Base-by-base conservation (phyloP, 2,888 invertebrate species). In the Leucozona laternaria region DNA sequence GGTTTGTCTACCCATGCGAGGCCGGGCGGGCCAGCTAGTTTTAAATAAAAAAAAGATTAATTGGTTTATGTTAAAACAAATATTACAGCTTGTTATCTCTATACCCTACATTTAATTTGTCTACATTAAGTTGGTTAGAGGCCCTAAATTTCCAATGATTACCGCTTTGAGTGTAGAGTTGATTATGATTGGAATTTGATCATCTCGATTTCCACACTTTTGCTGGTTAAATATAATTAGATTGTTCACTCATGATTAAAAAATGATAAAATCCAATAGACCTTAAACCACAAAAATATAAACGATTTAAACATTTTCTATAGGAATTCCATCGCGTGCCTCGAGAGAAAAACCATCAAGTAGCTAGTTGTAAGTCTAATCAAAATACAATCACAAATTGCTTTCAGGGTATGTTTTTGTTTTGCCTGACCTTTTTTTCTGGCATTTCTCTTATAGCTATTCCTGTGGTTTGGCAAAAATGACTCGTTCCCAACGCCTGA, bases 401-500 rank as follows among this genome's bases (percentile, higher is more conserved):
- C 45, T 60, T 40, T 15, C 28, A 31, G 73, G 34, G 64, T 31
- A 31, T 25, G 45, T 48, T 55, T 37, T 43, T 25, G 45, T 48
- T 55, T 37, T 79, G 55, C 34, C 6, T 50, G 50, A 66, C 71
- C 77, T 60, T 78, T 82, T 57, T 53, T 22, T 45, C 22, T 55
- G 31, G 40, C 28, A 25, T 62, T 37, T 50, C 58, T 34, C 20
- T 57, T 37, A n/a, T n/a, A 15, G 13, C 22, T 15, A 13, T 73
- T 64, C 58, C 8, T 40, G 66, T n/a, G 57, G 40, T 43, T 73
- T 22, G 31, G 37, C 37, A 20, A 75, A 57, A 79, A 62, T 64
- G 83, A 71, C 79, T 84, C 79, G 83, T 84, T 79, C 83, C 75
- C 34, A 37, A 68, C 68, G 83, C 83, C 79, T 25, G 37, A 53